Evolutionary conservation across 2,113 vertebrate genomes (phyloP), one percentile per base, ranked within the genome.

Genomic region (Hippolais icterina): DNA sequence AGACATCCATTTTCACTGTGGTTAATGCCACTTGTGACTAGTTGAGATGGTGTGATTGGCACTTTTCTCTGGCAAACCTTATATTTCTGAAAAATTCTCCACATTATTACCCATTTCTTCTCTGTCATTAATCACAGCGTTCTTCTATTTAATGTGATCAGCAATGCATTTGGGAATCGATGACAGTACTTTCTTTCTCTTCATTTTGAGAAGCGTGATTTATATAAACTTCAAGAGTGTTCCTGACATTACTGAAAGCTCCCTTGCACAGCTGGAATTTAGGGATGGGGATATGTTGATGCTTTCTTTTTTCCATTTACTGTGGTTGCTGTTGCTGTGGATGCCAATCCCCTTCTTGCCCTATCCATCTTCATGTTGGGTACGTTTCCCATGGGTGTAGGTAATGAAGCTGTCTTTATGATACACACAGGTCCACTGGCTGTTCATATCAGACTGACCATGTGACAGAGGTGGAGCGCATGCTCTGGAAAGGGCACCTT

Each of bases 391-490:
- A 9, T 12, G 31, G n/a, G 15, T 42, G 21, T 56, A 46, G 53
- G 18, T 27, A 69, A 52, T 11, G 20, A 35, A 66, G 23, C 28
- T 82, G 15, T 56, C 33, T 71, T 44, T 49, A 23, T n/a, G 72
- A 31, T 5, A 39, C 4, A 9, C 56, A 5, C 25, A 63, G 50
- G 15, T 46, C 28, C 66, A 15, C 50, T 81, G 46, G 22, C 59
- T 66, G n/a, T 25, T 65, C 17, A 0, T 42, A 17, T 61, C 46
- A 53, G 15, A 37, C 53, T 31, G 33, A 12, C 7, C 2, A 2
- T 11, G 19, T 31, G 63, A 33, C 53, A 27, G 59, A 89, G 54
- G 60, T 37, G 42, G 68, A 72, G 14, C 10, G 70, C 0, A 0
- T 49, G 41, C 46, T 71, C n/a, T 49, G 29, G 57, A 47, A 47